Evolutionary conservation across 2,113 vertebrate species (phyloP), one percentile per base, ranked within the genome.

Genomic region (Epinephelus lanceolatus): DNA sequence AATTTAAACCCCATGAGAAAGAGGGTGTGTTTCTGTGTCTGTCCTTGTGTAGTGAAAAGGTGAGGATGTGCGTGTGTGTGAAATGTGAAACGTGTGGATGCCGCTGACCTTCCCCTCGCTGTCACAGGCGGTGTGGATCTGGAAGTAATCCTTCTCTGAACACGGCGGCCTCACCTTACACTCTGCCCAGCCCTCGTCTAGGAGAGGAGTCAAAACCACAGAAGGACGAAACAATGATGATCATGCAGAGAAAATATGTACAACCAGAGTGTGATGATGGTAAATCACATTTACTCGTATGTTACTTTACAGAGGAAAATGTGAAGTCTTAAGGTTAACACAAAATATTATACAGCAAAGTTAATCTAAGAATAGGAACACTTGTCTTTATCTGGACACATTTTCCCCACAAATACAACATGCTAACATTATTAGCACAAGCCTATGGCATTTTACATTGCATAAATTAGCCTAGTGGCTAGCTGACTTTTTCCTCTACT

Each of bases 101-200:
- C 83, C 87, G 95, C 92, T 92, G 95, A 99, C 98, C 96, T 98
- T 98, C 85, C 97, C 97, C 51, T 99, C 96, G 42, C 94, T 93
- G 92, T 99, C 97, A 75, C 98, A 99, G 0, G 96, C 95, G 1
- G 96, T 97, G 74, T 99, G 98, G 89, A 97, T 97, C 94, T 99
- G 98, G 89, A 99, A 98, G 83, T 97, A 98, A 90, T 99, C 98
- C 88, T 96, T 97, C 42, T 92, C 94, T 6, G 96, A 96, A 72
- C 98, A 99, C 0, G 97, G 94, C 8, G 97, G 97, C 66, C 96
- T 96, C 40, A 94, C 92, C 80, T 86, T 93, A 84, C 98, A 99
- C 0, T 88, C 92, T 2, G 95, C 93, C 84, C 97, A 97, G 57
- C 98, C 98, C 84, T 98, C 97, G 18, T 97, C 98, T 99, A 91